These are phyloP conservation scores for Bujurquina vittata DNA, from an alignment of 2,113 vertebrate species.

Conservation along the genomic window DNA sequence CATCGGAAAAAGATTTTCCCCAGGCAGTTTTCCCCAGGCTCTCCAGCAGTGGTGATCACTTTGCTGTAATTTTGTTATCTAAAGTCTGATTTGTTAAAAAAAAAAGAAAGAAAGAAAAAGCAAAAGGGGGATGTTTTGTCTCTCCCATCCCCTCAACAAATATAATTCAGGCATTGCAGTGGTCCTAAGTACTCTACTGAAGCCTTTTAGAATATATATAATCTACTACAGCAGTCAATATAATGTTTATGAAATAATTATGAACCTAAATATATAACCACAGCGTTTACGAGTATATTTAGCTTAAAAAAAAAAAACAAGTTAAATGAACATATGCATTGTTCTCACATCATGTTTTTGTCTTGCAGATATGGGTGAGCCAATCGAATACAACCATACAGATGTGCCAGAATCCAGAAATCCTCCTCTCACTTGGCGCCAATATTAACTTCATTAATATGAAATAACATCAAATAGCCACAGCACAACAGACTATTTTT, in stretches of 20 bases:
- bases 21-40: neutral
- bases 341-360: too few species aligned
- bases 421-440: too few species aligned
- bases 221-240: neutral
- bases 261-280: too few species aligned
- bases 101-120: neutral
- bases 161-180: neutral
- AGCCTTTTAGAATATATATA: neutral
- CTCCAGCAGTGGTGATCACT: neutral
- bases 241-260: neutral
- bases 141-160: neutral
- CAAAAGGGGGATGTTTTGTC: neutral
- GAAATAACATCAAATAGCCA: too few species aligned
- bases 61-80: neutral
- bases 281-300: too few species aligned
- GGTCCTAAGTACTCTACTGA: neutral
- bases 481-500: too few species aligned
- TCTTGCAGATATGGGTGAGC: too few species aligned
- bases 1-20: neutral
- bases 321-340: too few species aligned
- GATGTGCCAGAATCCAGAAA: too few species aligned
- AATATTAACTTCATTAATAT: too few species aligned
- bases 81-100: neutral
- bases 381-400: too few species aligned
- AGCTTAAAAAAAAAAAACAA: too few species aligned